These are phyloP conservation scores for Pterocles gutturalis DNA, from an alignment of 2,113 vertebrate species.

Conservation along the genomic window DNA sequence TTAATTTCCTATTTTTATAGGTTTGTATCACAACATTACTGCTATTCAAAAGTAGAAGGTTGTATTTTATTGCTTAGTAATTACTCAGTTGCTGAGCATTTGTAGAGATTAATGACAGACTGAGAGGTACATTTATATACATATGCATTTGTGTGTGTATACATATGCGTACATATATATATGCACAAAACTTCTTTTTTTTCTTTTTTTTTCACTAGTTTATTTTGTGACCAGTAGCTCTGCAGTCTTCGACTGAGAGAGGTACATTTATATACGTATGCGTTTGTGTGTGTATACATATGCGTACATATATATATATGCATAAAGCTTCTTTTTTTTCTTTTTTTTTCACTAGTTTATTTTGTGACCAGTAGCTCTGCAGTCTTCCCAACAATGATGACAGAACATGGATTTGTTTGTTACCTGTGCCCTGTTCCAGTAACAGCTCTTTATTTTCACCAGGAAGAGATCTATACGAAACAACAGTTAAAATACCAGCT, in stretches of 20 bases:
- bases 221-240: not conserved
- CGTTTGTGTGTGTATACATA: not conserved
- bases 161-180: not conserved
- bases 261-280: not conserved
- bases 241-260: not conserved
- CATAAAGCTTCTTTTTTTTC: not conserved
- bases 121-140: not conserved
- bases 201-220: not conserved
- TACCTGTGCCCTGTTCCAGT: not conserved
- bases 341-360: not conserved
- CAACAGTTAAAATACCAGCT: not conserved
- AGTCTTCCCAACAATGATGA: not conserved
- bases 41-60: constrained; percentile 8
- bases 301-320: no score
- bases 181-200: not conserved
- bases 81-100: not conserved
- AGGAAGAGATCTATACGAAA: not conserved
- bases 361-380: not conserved
- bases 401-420: not conserved
- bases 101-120: not conserved
- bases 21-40: not conserved
- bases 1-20: not conserved
- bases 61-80: constrained; percentile 7
- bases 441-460: not conserved
- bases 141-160: not conserved